A percentile compares a stretch with the other conserved stretches of the same genome.
Evolutionary conservation across 2,797 vertebrate species (phyloP).

Genomic region (Oryzias sinensis): DNA sequence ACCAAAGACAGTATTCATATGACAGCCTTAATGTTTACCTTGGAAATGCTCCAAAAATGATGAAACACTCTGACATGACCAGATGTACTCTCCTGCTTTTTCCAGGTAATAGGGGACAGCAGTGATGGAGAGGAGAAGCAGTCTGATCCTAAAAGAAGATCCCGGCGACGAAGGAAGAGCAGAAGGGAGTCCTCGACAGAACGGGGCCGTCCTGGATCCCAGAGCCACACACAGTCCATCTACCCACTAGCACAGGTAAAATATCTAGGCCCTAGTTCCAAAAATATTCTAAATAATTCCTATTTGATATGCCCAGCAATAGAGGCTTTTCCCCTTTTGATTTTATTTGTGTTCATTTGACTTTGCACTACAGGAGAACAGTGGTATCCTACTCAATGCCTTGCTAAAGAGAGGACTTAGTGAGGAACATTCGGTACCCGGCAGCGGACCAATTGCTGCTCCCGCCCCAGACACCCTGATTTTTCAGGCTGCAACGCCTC

Average conservation of each 20-base stretch:
- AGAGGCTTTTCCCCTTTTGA: background rate
- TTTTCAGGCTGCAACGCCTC: slow-evolving; percentile 55
- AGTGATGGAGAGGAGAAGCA: slow-evolving; percentile 86
- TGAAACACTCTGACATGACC: background rate
- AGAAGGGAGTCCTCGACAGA: slow-evolving; percentile 73
- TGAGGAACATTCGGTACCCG: slow-evolving; percentile 57
- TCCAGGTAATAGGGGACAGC: slow-evolving; percentile 83
- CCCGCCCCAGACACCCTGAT: slow-evolving; percentile 52
- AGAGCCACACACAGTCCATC: slow-evolving; percentile 51
- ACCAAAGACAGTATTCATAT: too few species aligned
- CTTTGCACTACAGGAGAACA: slow-evolving; percentile 67
- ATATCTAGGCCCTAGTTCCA: background rate
- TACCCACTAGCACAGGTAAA: slow-evolving; percentile 60
- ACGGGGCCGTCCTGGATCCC: slow-evolving; percentile 58
- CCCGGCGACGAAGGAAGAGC: slow-evolving; percentile 82
- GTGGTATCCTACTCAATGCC: slow-evolving; percentile 69
- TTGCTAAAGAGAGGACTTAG: slow-evolving; percentile 69
- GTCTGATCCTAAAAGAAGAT: slow-evolving; percentile 74
- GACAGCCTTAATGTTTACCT: too few species aligned
- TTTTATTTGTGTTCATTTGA: background rate
- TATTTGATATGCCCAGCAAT: too few species aligned
- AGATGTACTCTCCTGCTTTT: slow-evolving; percentile 9
- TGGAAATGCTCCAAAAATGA: background rate
- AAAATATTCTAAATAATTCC: background rate
- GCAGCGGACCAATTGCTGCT: slow-evolving; percentile 31